These are phyloP conservation scores for Acanthaster planci DNA, from an alignment of 35 echinoderm and acorn worm genomes.

Conservation along the genomic window DNA sequence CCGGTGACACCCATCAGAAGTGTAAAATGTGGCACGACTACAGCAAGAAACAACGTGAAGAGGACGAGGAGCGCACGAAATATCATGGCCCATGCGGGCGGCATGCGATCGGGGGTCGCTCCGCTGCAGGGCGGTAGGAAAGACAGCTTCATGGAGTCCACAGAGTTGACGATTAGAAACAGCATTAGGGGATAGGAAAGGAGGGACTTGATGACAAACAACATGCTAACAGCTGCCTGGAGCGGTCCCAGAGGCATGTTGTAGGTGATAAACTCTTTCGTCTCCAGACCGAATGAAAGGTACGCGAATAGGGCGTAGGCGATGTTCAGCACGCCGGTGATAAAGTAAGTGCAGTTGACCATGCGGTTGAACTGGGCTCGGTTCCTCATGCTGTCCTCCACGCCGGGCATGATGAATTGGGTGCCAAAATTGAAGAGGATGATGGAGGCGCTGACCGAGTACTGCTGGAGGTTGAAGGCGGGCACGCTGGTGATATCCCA, in stretches of 20 bases:
- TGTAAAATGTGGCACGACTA: conserved; percentile 83
- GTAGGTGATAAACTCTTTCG: conserved; percentile 94
- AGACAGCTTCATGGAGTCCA: conserved; percentile 76
- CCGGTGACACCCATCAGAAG: conserved; percentile 95
- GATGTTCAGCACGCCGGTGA: conserved; percentile 77
- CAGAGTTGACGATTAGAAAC: conserved; percentile 81
- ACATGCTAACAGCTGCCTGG: conserved; percentile 72
- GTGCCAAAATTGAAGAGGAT: conserved; percentile 95
- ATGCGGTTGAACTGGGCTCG: conserved; percentile 66
- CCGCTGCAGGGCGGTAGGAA: conserved; percentile 72
- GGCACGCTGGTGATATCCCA: conserved; percentile 79
- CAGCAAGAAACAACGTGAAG: conserved; percentile 79
- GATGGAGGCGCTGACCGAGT: conserved; percentile 81
- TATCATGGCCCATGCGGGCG: conserved; percentile 78
- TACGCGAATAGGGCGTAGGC: conserved; percentile 84
- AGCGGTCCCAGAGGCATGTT: conserved; percentile 86
- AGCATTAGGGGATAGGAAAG: conserved; percentile 95
- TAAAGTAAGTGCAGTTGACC: conserved; percentile 80
- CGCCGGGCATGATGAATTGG: conserved; percentile 94
- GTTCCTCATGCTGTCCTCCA: conserved; percentile 87
- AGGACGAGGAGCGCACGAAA: conserved; percentile 75
- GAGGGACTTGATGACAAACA: conserved; percentile 94
- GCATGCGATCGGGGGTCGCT: conserved; percentile 25
- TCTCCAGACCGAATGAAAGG: conserved; percentile 83
- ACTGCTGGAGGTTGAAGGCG: conserved; percentile 59